Evolutionary conservation across 2,888 invertebrate genomes (phyloP).

Genomic region (Cynaeus angustus): DNA sequence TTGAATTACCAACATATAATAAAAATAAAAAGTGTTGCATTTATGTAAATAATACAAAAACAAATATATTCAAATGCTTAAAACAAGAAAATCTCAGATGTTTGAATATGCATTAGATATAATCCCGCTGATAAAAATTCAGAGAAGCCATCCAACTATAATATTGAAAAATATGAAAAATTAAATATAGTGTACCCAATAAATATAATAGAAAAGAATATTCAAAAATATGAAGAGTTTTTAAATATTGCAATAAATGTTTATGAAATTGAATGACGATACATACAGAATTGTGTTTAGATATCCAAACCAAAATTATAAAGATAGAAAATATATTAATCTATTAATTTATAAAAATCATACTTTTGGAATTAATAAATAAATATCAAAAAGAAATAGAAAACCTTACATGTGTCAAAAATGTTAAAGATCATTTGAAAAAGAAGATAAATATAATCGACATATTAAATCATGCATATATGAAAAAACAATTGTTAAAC

Average conservation of each 20-base stretch:
- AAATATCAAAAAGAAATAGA: too few relatives aligned
- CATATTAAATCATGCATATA: too few relatives aligned
- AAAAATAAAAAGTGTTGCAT: slow-evolving; percentile 33
- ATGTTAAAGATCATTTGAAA: too few relatives aligned
- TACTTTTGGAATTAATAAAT: too few relatives aligned
- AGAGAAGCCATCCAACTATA: slow-evolving; percentile 32
- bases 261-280: slow-evolving; percentile 10
- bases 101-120: slow-evolving; percentile 34
- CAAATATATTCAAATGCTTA: slow-evolving; percentile 33
- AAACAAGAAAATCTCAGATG: slow-evolving; percentile 32
- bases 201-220: slow-evolving; percentile 34
- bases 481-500: too few relatives aligned
- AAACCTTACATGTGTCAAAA: too few relatives aligned
- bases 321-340: too few relatives aligned
- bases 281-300: slow-evolving; percentile 18
- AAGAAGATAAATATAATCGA: too few relatives aligned
- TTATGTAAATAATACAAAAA: slow-evolving; percentile 31
- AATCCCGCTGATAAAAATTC: slow-evolving; percentile 34
- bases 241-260: slow-evolving; percentile 34
- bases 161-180: slow-evolving; percentile 29
- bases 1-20: too few relatives aligned
- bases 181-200: slow-evolving; percentile 29
- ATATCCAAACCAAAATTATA: slow-evolving; percentile 22
- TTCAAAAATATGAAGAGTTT: slow-evolving; percentile 35
- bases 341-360: too few relatives aligned